Conservation (phyloP, 2,797 vertebrate species). For the Austrolebias charrua region DNA sequence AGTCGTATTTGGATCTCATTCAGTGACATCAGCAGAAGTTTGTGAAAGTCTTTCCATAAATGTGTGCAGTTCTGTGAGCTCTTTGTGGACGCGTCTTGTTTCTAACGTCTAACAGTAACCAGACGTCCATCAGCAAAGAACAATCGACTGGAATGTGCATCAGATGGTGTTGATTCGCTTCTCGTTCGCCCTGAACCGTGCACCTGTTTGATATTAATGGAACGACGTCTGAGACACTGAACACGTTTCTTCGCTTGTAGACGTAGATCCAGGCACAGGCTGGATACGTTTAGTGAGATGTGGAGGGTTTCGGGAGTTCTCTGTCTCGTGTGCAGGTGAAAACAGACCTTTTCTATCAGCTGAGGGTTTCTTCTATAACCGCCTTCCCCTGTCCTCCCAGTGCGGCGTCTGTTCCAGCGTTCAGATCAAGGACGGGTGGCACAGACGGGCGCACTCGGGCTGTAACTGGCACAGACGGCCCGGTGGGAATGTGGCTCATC, state of each 20-base stretch:
- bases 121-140: conserved; percentile 35
- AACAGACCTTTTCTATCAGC: conserved; percentile 30
- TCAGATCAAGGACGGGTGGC: conserved; percentile 21
- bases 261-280: background rate
- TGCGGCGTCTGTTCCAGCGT: conserved; percentile 17
- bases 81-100: conserved; percentile 24
- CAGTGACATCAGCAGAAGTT: background rate
- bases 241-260: background rate
- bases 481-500: conserved; percentile 13
- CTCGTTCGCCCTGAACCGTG: conserved; percentile 47
- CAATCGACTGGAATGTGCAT: conserved; percentile 44
- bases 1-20: background rate
- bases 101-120: conserved; percentile 27
- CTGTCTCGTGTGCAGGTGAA: conserved; percentile 41
- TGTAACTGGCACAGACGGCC: conserved; percentile 11
- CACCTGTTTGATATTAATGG: conserved; percentile 48
- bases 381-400: conserved; percentile 48
- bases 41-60: background rate
- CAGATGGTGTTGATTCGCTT: conserved; percentile 46
- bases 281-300: background rate
- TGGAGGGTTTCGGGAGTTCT: background rate
- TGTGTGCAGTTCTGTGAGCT: conserved; percentile 7
- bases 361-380: conserved; percentile 51
- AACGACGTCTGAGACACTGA: conserved; percentile 17
- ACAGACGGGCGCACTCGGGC: conserved; percentile 1